Evolutionary conservation across 2,888 invertebrate species (phyloP), one percentile per base, ranked within the genome.

Genomic region (Folsomia candida): DNA sequence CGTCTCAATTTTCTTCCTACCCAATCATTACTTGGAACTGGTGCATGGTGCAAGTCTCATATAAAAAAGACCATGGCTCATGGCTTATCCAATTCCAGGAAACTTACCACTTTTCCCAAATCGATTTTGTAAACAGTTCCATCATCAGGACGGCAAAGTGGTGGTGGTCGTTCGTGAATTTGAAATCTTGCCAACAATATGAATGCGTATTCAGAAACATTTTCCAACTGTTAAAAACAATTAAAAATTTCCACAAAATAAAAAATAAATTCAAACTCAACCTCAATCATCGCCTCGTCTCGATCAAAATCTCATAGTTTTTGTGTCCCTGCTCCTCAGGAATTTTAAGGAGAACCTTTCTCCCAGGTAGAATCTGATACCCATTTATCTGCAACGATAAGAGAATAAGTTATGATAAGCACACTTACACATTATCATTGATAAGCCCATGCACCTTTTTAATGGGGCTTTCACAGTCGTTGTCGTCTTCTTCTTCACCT

Each of bases 61-160:
- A n/a, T n/a, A n/a, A n/a, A n/a, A n/a, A n/a, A n/a, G n/a, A n/a
- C n/a, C n/a, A n/a, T n/a, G n/a, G n/a, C n/a, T n/a, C n/a, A n/a
- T n/a, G n/a, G n/a, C n/a, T n/a, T n/a, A n/a, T n/a, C n/a, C n/a
- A n/a, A n/a, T n/a, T n/a, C n/a, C n/a, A n/a, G n/a, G n/a, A n/a
- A n/a, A n/a, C 25, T 9, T 57, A 74, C 77, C 78, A 78, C 71
- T 78, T 78, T 67, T 78, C 75, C 51, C 75, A 78, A 57, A 78
- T 76, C 1, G 75, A 68, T 25, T 71, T 70, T 20, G 72, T 76
- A 47, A 78, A 78, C 2, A 76, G 67, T 26, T 71, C 70, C 60
- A 78, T 59, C 51, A 76, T 73, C 1, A 73, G 51, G 0, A 73
- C 65, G 1, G 76, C 51, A 60, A 75, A 78, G 26, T 71, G 69